Percentiles rank a stretch among this genome's conserved stretches.
Evolutionary conservation across 1,140 invertebrate genomes (phyloP).

Genomic region (Cataglyphis hispanica): DNA sequence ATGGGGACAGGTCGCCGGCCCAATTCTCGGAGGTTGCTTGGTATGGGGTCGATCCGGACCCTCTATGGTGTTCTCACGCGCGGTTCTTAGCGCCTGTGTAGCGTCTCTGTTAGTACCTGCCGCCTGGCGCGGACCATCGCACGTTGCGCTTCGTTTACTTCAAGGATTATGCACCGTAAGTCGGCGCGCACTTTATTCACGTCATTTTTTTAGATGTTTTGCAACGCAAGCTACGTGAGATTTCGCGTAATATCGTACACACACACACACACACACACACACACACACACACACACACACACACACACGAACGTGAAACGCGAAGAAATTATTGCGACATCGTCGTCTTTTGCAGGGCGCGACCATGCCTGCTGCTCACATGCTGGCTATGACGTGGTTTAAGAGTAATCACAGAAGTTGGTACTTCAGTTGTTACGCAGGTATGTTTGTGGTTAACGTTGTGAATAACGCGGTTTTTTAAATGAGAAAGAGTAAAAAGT

Average conservation of each 20-base stretch:
- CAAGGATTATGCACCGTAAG: conserved; percentile 88
- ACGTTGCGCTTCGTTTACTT: conserved; percentile 87
- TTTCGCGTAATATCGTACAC: conserved; percentile 26
- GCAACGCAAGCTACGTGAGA: neutral
- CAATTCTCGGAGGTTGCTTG: conserved; percentile 87
- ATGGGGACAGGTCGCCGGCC: conserved; percentile 88
- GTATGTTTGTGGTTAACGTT: conserved; percentile 81
- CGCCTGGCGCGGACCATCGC: conserved; percentile 88
- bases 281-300: too few relatives aligned
- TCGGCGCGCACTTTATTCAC: conserved; percentile 25
- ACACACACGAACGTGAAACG: neutral
- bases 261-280: neutral
- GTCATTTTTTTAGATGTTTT: neutral
- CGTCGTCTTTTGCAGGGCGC: conserved; percentile 83
- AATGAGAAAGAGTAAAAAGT: neutral
- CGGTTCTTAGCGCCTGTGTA: conserved; percentile 87
- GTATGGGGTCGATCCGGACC: conserved; percentile 88
- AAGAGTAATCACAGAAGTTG: conserved; percentile 87
- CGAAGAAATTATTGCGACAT: conserved; percentile 22
- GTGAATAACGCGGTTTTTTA: neutral
- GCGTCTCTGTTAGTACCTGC: conserved; percentile 87
- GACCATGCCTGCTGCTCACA: conserved; percentile 88
- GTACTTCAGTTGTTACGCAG: conserved; percentile 88
- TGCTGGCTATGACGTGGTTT: conserved; percentile 88
- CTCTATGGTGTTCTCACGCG: conserved; percentile 87